phyloP scores from a whole-genome alignment of 2,797 vertebrate genomes.

The Delichon dasypus region DNA sequence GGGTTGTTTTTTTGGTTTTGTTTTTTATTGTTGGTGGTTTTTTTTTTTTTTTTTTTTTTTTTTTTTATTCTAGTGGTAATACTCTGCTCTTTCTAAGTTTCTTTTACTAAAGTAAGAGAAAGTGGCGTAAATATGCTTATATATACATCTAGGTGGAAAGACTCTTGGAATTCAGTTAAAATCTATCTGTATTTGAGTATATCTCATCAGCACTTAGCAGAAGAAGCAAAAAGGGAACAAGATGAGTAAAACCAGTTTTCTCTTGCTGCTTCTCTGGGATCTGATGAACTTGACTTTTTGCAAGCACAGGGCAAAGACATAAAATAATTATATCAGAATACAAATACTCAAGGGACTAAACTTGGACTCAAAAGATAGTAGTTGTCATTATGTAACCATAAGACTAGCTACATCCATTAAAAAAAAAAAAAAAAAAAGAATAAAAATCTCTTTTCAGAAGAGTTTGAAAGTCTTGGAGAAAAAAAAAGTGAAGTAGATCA shows the following conservation, averaged over 20 bases:
- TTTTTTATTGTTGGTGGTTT: too few species aligned
- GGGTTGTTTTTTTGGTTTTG: background rate
- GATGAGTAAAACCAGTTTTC: background rate
- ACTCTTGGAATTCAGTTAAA: background rate
- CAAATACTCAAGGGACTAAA: background rate
- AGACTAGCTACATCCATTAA: background rate
- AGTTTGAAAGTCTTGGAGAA: background rate
- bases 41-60: rapidly evolving
- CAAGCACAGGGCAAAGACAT: background rate
- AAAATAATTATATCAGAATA: background rate
- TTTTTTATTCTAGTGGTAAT: background rate
- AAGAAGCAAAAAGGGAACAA: background rate
- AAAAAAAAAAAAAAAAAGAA: background rate
- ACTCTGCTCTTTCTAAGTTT: background rate
- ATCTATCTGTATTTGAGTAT: background rate
- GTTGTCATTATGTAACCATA: background rate
- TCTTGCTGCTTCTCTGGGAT: background rate
- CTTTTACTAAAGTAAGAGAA: background rate
- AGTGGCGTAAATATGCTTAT: background rate
- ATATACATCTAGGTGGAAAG: background rate
- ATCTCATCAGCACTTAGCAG: background rate
- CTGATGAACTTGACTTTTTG: background rate
- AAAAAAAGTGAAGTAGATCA: background rate
- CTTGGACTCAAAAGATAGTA: background rate
- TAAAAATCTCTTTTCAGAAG: background rate